phyloP scores from a whole-genome alignment of 1,140 invertebrate genomes.

The Parapsyche elsis region DNA sequence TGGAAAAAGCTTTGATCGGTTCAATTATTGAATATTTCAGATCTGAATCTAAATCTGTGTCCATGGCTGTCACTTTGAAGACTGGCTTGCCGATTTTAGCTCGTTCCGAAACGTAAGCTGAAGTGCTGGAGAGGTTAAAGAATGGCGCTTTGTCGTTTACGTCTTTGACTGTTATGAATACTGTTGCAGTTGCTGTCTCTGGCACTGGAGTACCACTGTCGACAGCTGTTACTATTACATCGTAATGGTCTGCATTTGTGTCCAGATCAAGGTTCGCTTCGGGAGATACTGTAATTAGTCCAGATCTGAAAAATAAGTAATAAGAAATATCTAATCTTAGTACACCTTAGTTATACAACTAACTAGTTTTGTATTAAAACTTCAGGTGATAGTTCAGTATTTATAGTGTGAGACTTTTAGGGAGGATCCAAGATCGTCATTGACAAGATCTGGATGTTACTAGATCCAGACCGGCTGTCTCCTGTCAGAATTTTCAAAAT shows the following conservation, averaged over 20 bases:
- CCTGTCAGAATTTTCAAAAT: too few species aligned
- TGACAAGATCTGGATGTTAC: too few species aligned
- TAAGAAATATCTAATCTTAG: too few species aligned
- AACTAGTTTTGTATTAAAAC: too few species aligned
- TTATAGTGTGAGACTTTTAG: too few species aligned
- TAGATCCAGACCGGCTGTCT: too few species aligned
- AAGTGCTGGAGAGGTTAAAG: slow-evolving; percentile 75
- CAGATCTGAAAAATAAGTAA: slow-evolving; percentile 67
- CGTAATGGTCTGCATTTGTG: slow-evolving; percentile 73
- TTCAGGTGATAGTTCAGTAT: too few species aligned
- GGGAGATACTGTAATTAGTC: slow-evolving; percentile 78
- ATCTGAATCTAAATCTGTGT: slow-evolving; percentile 76
- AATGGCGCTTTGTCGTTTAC: slow-evolving; percentile 86
- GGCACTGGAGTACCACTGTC: slow-evolving; percentile 79
- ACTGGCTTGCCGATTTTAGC: slow-evolving; percentile 74
- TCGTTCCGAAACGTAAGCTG: slow-evolving; percentile 78
- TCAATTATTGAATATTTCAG: slow-evolving; percentile 77
- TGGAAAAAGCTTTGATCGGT: slow-evolving; percentile 77
- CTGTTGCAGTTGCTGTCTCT: slow-evolving; percentile 80
- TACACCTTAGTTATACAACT: too few species aligned
- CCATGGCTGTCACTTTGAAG: slow-evolving; percentile 73
- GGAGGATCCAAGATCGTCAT: too few species aligned
- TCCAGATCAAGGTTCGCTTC: slow-evolving; percentile 81
- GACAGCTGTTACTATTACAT: slow-evolving; percentile 78
- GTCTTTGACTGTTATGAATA: slow-evolving; percentile 79